Conservation (phyloP, 2,888 invertebrate species). For the Choristoneura rosaceana region DNA sequence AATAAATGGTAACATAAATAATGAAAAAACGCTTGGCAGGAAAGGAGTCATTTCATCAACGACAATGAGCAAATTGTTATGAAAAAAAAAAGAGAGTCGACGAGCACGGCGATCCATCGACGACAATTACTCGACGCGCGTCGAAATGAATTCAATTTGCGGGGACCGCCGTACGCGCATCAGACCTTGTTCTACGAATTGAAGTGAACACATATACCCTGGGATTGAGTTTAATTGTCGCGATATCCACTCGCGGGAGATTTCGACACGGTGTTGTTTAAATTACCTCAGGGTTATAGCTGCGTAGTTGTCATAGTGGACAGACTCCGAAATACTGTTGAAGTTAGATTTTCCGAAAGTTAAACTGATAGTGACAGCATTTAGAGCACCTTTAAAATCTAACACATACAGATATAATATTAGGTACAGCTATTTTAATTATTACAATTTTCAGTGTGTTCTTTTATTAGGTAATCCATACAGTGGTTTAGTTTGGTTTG, state of each 20-base stretch:
- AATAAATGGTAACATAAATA: not conserved
- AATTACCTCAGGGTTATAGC: not conserved
- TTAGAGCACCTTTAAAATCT: no score
- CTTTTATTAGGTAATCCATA: no score
- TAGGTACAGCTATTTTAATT: no score
- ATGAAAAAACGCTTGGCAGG: not conserved
- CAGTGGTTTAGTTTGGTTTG: no score
- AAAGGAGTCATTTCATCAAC: conserved; percentile 1
- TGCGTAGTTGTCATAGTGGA: no score
- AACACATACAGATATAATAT: no score
- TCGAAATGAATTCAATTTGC: conserved; percentile 65
- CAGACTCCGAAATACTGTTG: no score
- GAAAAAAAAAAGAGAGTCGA: conserved; percentile 30
- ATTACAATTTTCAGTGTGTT: no score
- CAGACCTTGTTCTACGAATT: conserved; percentile 23
- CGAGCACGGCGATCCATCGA: conserved; percentile 48
- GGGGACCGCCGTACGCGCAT: conserved; percentile 26
- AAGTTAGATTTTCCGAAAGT: no score
- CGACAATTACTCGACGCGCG: conserved; percentile 63
- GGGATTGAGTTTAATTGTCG: not conserved
- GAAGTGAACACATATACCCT: conserved; percentile 5
- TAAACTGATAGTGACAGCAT: no score
- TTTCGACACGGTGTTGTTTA: not conserved
- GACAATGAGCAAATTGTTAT: conserved; percentile 11
- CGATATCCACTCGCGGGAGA: not conserved